Evolutionary conservation across 2,888 invertebrate species (phyloP), one percentile per base, ranked within the genome.

Genomic region (Cerastoderma edule): DNA sequence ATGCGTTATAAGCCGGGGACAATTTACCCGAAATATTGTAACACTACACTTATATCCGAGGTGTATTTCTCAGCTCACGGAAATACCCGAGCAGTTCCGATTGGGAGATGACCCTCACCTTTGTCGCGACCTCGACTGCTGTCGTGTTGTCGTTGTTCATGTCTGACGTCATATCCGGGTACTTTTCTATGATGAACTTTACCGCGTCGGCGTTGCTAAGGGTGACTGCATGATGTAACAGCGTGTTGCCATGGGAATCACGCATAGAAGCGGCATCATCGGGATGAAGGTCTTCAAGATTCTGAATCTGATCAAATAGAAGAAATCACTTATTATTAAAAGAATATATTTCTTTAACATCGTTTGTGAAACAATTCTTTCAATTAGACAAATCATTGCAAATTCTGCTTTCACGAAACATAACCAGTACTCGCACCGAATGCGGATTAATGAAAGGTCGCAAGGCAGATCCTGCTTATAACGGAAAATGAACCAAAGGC

Each of bases 211-310:
- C 30, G 54, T 74, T 67, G 24, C 81, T 77, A 0, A 66, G 44
- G 24, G 78, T 24, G 10, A 85, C 81, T 60, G 80, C 75, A 6
- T 81, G 70, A 46, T 85, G 85, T 16, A 85, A 69, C 44, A 85
- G 50, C 0, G 78, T 85, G 69, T 84, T 84, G 27, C 83, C 83
- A 16, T 71, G 64, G 24, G 50, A 48, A 46, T 85, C 85, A 16
- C 83, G 72, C n/a, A 77, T 30, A 35, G 56, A 66, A 8, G 72
- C 27, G 30, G 72, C 79, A 35, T 74, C 78, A 2, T 54, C 67
- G n/a, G 71, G 69, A 2, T 64, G 60, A n/a, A 81, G 24, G 30
- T 76, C 78, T 68, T 81, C 81, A 6, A 78, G 53, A 27, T 68
- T 70, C 35, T 75, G 72, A 28, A 81, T 76, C 81, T 81, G 53